Percentiles rank a stretch among this genome's conserved stretches.
Evolutionary conservation across 2,888 invertebrate species (phyloP).

Genomic region (Catotricha subobsoleta): DNA sequence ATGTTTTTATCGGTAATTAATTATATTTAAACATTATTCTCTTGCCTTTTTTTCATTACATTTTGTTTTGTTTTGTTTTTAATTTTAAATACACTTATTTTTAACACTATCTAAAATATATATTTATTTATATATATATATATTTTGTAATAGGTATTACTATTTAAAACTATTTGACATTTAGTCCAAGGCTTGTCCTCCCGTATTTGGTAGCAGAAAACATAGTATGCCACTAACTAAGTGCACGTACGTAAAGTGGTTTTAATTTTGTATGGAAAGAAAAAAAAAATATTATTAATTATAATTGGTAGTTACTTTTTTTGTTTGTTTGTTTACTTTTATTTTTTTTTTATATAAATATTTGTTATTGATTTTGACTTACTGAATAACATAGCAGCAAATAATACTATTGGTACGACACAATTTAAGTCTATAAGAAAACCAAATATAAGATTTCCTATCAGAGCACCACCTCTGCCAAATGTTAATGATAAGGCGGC

Average conservation of each 20-base stretch:
- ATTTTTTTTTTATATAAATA: too few relatives aligned
- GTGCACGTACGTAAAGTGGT: too few relatives aligned
- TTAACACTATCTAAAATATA: neutral
- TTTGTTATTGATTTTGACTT: too few relatives aligned
- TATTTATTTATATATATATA: neutral
- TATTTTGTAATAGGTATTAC: neutral
- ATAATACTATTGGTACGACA: constrained; percentile 52
- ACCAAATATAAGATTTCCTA: constrained; percentile 60
- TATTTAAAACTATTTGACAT: constrained; percentile 4
- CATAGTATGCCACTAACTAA: constrained; percentile 59
- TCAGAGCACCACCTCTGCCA: constrained; percentile 56
- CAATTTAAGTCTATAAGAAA: constrained; percentile 66
- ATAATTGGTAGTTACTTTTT: too few relatives aligned
- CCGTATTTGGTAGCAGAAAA: constrained; percentile 56
- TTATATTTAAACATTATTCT: too few relatives aligned
- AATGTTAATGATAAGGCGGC: constrained; percentile 61
- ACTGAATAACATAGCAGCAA: constrained; percentile 56
- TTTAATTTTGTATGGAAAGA: constrained; percentile 12
- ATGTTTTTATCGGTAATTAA: too few relatives aligned
- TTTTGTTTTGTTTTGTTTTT: neutral
- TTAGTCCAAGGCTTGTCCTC: constrained; percentile 51
- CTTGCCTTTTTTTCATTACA: too few relatives aligned
- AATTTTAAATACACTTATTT: neutral
- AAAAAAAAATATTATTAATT: neutral
- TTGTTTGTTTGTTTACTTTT: neutral